Conservation (phyloP, 2,797 vertebrate species). For the Brotula barbata region DNA sequence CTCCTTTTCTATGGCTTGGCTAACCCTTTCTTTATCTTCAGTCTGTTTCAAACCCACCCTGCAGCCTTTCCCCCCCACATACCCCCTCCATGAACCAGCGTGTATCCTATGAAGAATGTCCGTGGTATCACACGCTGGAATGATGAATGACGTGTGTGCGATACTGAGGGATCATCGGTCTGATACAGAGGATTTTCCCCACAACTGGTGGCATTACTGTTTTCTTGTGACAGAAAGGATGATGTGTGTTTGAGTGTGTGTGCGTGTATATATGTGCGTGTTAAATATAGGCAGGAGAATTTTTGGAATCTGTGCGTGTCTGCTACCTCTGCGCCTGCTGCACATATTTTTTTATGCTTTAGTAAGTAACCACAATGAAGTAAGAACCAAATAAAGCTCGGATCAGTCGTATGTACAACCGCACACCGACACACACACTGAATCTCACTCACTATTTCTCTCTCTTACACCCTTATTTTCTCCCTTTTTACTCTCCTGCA, state of each 20-base stretch:
- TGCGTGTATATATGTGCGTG: neutral
- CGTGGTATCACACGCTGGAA: conserved; percentile 31
- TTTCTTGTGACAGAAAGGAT: neutral
- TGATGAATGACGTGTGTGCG: conserved; percentile 57
- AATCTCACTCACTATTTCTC: too few species aligned
- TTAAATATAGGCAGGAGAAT: too few species aligned
- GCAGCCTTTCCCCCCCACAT: conserved; percentile 35
- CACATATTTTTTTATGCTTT: too few species aligned
- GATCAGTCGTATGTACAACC: too few species aligned
- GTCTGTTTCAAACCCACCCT: conserved; percentile 37
- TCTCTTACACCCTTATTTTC: too few species aligned
- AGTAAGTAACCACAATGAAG: too few species aligned
- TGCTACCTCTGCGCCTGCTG: too few species aligned
- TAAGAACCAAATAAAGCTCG: too few species aligned
- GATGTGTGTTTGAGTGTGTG: neutral
- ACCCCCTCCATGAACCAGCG: conserved; percentile 33
- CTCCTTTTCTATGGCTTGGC: conserved; percentile 41
- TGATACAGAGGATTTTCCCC: conserved; percentile 19
- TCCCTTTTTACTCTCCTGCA: too few species aligned
- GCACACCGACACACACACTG: too few species aligned
- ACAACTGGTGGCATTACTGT: conserved; percentile 10
- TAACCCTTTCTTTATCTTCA: conserved; percentile 36
- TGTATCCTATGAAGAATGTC: conserved; percentile 41
- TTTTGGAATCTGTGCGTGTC: too few species aligned
- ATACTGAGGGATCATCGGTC: conserved; percentile 26